A percentile compares a stretch with the other conserved stretches of the same genome.
These are phyloP conservation scores for Tinea pellionella DNA, from an alignment of 2,888 invertebrate species.

Conservation along the genomic window DNA sequence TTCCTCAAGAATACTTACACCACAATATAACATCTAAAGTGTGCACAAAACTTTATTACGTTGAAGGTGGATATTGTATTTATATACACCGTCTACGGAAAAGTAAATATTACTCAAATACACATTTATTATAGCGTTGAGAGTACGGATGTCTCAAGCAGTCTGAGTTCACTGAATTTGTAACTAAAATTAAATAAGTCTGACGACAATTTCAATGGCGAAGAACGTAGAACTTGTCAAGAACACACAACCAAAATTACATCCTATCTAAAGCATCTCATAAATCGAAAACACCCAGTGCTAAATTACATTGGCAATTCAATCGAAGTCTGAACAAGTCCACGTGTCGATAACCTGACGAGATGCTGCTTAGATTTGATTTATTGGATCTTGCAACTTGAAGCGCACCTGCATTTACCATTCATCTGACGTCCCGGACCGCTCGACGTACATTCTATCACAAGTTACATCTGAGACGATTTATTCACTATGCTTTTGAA, in stretches of 20 bases:
- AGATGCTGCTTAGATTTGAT: slow-evolving; percentile 28
- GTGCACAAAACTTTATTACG: slow-evolving; percentile 3
- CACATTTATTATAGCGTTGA: neutral
- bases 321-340: slow-evolving; percentile 8
- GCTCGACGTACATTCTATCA: slow-evolving; percentile 26
- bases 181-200: neutral
- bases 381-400: slow-evolving; percentile 28
- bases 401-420: slow-evolving; percentile 38
- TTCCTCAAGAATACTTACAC: neutral
- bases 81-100: neutral
- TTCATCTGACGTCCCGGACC: slow-evolving; percentile 30
- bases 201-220: neutral
- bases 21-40: neutral
- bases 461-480: slow-evolving; percentile 25
- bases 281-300: neutral
- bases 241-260: neutral
- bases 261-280: neutral
- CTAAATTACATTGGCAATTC: slow-evolving; percentile 12
- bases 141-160: neutral
- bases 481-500: slow-evolving; percentile 14
- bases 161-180: neutral
- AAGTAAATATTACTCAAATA: neutral
- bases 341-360: slow-evolving; percentile 15
- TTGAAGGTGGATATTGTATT: neutral
- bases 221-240: neutral